Evolutionary conservation across 30 jellyfish, hydroid and myxozoan species (phyloP), one percentile per base, ranked within the genome.

Genomic region (Aurelia aurita complex sp. Pacific): DNA sequence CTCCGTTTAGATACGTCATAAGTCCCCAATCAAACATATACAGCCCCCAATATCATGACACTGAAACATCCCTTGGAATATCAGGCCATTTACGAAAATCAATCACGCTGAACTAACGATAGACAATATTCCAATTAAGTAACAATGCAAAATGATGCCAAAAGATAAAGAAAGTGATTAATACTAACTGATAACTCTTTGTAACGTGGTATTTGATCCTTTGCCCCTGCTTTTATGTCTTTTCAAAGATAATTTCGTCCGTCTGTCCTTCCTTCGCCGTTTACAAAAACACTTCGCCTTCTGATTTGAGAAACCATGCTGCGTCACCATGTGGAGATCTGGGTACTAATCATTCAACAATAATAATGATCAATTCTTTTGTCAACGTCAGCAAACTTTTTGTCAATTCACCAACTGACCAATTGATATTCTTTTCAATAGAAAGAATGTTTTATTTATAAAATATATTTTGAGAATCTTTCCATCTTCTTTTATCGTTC

Each of bases 91-190:
- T 82, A 72, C 64, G 8, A 82, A 82, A 82, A 82, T 72, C 92
- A 82, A 69, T 82, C 92, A 82, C 85, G 92, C 92, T 54, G 92
- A 82, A 82, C 92, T 70, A 82, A 82, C 92, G 67, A 71, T 46
- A 69, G 76, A 82, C 92, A 82, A 82, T 82, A 82, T 82, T 51
- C 80, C 82, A 82, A 82, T 82, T 82, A 82, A 40, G 40, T 0
- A 70, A 82, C 77, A 82, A 76, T 66, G 75, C 64, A 74, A 19
- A 81, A n/a, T 34, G 87, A 60, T 60, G 63, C 73, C 63, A 62
- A 38, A 61, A 72, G 85, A 82, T 70, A 82, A 64, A 72, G 80
- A 40, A 14, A 64, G 75, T 43, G 69, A 69, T 64, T 62, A n/a
- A 71, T 64, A 82, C 92, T 57, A 59, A 82, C 92, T 60, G 64